Evolutionary conservation across 2,113 vertebrate genomes (phyloP).

Genomic region (Anthoscopus minutus): DNA sequence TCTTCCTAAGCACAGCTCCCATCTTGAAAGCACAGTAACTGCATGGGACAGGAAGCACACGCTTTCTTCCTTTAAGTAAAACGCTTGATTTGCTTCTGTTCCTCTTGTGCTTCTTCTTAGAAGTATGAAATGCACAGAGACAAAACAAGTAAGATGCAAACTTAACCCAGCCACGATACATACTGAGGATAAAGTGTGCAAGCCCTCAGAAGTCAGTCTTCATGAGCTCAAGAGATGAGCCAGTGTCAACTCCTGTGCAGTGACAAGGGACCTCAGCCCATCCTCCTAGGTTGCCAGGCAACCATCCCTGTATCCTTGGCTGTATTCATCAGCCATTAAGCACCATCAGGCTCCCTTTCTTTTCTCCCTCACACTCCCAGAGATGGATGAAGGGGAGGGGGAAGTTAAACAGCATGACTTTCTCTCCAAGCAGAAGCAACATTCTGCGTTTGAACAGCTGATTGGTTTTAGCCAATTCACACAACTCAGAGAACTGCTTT

Average conservation of each 20-base stretch:
- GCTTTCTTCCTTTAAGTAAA: neutral
- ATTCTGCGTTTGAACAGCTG: neutral
- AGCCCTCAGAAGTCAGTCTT: neutral
- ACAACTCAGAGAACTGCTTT: neutral
- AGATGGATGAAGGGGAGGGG: neutral
- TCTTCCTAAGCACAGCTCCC: neutral
- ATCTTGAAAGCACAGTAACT: neutral
- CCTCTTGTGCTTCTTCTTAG: neutral
- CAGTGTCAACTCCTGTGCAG: neutral
- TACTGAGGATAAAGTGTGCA: neutral
- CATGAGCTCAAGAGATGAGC: neutral
- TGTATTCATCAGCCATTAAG: slow-evolving; percentile 42
- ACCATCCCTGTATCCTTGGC: neutral
- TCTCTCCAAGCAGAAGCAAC: slow-evolving; percentile 9
- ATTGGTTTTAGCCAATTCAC: neutral
- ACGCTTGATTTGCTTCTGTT: neutral
- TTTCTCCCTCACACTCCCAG: neutral
- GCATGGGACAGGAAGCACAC: neutral
- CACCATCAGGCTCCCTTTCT: slow-evolving; percentile 32
- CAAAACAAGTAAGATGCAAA: neutral
- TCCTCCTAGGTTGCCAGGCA: slow-evolving; percentile 47
- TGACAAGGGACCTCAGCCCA: neutral
- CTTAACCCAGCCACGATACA: neutral
- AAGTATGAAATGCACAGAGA: neutral
- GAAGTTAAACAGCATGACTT: slow-evolving; percentile 40